phyloP scores from a whole-genome alignment of 2,113 vertebrate species.

The Conger conger region DNA sequence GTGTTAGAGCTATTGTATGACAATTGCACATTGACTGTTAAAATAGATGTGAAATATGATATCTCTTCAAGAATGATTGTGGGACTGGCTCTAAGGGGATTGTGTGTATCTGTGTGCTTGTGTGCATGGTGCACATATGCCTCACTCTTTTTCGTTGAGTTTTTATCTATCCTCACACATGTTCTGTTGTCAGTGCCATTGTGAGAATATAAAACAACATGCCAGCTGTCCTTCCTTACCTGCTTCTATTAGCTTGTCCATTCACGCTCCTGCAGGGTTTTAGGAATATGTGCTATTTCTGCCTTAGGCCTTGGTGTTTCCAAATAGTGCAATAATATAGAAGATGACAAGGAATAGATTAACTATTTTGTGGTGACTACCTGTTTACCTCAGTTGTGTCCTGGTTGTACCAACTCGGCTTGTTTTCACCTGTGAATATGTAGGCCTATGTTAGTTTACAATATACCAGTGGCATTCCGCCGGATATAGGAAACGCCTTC shows the following conservation, averaged over 20 bases:
- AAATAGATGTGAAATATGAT: neutral
- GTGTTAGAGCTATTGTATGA: no score
- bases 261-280: conserved; percentile 18
- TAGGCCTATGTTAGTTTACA: conserved; percentile 24
- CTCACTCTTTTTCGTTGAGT: neutral
- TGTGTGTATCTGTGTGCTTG: neutral
- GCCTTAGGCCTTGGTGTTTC: conserved; percentile 32
- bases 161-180: neutral
- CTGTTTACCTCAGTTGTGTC: conserved; percentile 37
- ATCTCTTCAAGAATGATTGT: neutral
- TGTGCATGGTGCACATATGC: neutral
- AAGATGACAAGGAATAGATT: conserved; percentile 31
- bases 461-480: no score
- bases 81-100: neutral
- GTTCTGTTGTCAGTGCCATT: neutral
- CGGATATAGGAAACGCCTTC: no score
- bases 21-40: no score
- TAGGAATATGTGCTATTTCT: conserved; percentile 26
- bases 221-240: conserved; percentile 29
- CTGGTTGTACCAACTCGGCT: conserved; percentile 33
- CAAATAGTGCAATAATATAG: conserved; percentile 35
- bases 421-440: conserved; percentile 18
- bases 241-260: conserved; percentile 26
- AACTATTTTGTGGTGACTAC: conserved; percentile 31
- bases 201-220: neutral